phyloP scores from a whole-genome alignment of 2,797 vertebrate genomes.

The Phalanger gymnotis region DNA sequence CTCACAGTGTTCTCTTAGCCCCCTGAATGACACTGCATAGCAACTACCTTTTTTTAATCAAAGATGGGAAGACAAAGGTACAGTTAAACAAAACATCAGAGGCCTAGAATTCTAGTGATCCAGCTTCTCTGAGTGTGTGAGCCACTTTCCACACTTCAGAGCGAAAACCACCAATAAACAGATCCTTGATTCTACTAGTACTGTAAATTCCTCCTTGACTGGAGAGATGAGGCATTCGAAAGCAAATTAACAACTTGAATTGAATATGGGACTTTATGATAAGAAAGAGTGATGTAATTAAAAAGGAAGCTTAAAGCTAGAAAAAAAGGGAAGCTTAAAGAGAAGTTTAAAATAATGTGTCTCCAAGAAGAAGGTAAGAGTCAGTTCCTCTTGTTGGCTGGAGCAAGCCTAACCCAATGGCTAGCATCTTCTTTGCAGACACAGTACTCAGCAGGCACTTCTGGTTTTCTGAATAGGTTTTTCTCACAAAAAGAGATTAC shows the following conservation, averaged over 20 bases:
- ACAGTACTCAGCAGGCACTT: neutral
- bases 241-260: constrained; percentile 1
- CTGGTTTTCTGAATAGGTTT: neutral
- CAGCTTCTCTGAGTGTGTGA: neutral
- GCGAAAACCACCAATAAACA: neutral
- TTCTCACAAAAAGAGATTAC: neutral
- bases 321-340: neutral
- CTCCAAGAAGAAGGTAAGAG: neutral
- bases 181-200: neutral
- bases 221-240: neutral
- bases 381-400: neutral
- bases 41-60: neutral
- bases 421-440: neutral
- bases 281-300: neutral
- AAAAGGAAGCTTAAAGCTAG: neutral
- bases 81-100: neutral
- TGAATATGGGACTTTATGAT: neutral
- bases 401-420: neutral
- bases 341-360: neutral
- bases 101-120: neutral
- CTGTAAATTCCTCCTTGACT: neutral
- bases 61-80: neutral
- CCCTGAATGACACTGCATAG: too few relatives aligned
- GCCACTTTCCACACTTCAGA: neutral
- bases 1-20: neutral